Evolutionary conservation across 2,888 invertebrate genomes (phyloP), one percentile per base, ranked within the genome.

Genomic region (Chrysolina haemoptera): DNA sequence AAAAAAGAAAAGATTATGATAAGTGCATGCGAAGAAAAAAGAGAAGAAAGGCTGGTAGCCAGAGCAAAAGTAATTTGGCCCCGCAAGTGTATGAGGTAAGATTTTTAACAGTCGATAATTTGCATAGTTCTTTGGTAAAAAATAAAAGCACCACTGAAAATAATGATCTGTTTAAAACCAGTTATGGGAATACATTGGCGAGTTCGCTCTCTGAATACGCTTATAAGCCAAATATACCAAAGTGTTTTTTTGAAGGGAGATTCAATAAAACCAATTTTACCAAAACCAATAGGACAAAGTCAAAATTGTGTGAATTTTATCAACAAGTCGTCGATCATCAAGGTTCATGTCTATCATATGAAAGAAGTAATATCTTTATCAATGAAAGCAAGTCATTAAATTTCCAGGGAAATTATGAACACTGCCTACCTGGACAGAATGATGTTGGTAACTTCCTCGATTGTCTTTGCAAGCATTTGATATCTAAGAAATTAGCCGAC

Each of bases 51-150:
- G 22, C 48, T 41, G 77, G 76, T 65, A n/a, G 18, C 18, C 71
- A 70, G 16, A 46, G 63, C 11, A 68, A 74, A 27, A 69, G 67
- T 50, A 64, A 66, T 62, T 63, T 79, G 22, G 73, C 76, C 0
- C 81, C 78, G 9, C 82, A 81, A 72, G 75, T 82, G 27, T 79
- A 79, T 18, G 83, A 84, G 74, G 82, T 84, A n/a, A 72, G 82
- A 16, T 82, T 77, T 72, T 63, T 84, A 53, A 82, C 81, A 5
- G 70, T 80, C 5, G 78, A 71, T 40, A 65, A 66, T 53, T 40
- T 55, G 27, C 67, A 67, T 48, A 12, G 67, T 18, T n/a, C n/a
- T 53, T 53, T 53, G 11, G 18, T 35, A 10, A n/a, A 50, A 66
- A 18, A 50, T 66, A n/a, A 11, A 10, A 50, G 35, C 14, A 35